These are phyloP conservation scores for Cyclina sinensis DNA, from an alignment of 1,140 invertebrate genomes.

Conservation along the genomic window DNA sequence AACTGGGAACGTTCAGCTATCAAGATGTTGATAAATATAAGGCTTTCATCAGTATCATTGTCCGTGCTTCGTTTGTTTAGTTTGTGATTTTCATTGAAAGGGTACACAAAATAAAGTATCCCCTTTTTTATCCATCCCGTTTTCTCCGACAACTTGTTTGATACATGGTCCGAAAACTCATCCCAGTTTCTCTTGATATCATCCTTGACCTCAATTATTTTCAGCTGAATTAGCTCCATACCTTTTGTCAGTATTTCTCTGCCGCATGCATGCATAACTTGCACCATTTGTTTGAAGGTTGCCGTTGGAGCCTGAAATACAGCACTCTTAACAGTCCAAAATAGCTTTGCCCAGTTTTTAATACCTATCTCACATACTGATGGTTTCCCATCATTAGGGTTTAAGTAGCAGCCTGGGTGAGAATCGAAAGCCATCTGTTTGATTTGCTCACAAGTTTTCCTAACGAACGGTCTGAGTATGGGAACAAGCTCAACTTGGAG, in stretches of 20 bases:
- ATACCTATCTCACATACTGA: conserved; percentile 15
- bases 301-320: neutral
- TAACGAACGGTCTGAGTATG: conserved; percentile 6
- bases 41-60: too few relatives aligned
- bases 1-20: neutral
- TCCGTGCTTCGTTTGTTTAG: neutral
- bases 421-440: conserved; percentile 23
- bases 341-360: neutral
- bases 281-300: neutral
- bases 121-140: neutral
- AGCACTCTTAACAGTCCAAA: conserved; percentile 16
- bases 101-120: neutral
- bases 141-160: neutral
- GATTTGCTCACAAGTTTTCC: neutral
- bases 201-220: neutral
- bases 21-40: neutral
- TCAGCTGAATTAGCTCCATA: neutral
- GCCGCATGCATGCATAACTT: neutral
- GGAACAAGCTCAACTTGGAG: conserved; percentile 31
- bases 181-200: too few relatives aligned
- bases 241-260: neutral
- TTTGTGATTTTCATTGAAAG: neutral
- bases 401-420: conserved; percentile 19
- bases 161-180: neutral
- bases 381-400: neutral